These are phyloP conservation scores for Magallana angulata DNA, from an alignment of 1,140 invertebrate genomes.

Conservation along the genomic window DNA sequence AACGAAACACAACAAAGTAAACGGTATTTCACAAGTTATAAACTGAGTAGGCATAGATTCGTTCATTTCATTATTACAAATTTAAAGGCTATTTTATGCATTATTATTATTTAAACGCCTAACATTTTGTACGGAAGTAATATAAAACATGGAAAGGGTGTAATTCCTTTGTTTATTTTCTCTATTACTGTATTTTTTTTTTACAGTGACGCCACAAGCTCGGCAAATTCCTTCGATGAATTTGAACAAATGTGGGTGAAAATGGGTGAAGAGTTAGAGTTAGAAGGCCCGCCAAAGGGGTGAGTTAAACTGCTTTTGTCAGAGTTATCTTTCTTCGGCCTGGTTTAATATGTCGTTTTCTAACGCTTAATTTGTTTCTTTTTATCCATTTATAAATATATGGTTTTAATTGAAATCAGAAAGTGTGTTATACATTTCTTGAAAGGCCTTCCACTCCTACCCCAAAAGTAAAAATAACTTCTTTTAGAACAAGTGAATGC, in stretches of 20 bases:
- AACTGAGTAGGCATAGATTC: too few relatives aligned
- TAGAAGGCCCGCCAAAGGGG: neutral
- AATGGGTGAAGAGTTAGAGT: neutral
- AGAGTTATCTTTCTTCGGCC: conserved; percentile 11
- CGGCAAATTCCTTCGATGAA: neutral
- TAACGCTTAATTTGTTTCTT: neutral
- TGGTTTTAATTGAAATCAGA: neutral
- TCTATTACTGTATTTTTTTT: neutral
- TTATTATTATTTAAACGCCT: too few relatives aligned
- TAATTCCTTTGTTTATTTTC: too few relatives aligned
- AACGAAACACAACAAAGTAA: too few relatives aligned
- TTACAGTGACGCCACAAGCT: neutral
- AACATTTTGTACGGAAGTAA: too few relatives aligned
- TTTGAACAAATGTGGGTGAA: neutral
- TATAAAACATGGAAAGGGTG: neutral
- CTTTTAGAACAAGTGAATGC: too few relatives aligned
- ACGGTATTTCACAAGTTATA: too few relatives aligned
- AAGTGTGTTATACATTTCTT: neutral
- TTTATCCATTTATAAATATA: neutral
- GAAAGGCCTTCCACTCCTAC: too few relatives aligned
- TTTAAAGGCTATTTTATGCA: too few relatives aligned
- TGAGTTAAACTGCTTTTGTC: neutral
- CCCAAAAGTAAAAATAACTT: too few relatives aligned
- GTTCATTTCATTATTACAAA: too few relatives aligned
- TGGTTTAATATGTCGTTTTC: neutral